Percentiles rank a stretch among this genome's conserved stretches.
These are phyloP conservation scores for Rhinoptilus africanus DNA, from an alignment of 2,113 vertebrate genomes.

Conservation along the genomic window DNA sequence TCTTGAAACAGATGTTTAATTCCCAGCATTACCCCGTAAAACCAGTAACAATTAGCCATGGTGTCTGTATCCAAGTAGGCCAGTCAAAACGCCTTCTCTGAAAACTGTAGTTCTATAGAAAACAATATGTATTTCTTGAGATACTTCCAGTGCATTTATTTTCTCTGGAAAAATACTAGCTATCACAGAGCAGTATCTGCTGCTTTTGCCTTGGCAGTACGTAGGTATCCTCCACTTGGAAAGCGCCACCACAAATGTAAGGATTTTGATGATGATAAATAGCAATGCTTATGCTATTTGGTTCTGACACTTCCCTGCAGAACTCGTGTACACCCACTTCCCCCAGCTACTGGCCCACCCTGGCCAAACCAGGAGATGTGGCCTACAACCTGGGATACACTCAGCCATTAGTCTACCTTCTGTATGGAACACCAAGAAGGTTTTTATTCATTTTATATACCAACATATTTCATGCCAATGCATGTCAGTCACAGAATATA, in stretches of 20 bases:
- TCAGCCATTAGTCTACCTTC: neutral
- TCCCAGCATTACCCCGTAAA: neutral
- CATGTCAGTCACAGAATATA: neutral
- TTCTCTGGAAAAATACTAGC: neutral
- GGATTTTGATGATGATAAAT: neutral
- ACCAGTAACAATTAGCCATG: neutral
- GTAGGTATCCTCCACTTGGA: neutral
- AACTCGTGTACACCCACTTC: fast-evolving
- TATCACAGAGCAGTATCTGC: neutral
- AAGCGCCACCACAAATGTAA: neutral
- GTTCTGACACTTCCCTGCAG: neutral
- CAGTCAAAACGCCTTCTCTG: neutral
- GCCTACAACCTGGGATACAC: neutral
- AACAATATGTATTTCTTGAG: neutral
- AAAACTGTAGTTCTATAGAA: neutral
- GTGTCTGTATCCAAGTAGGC: neutral
- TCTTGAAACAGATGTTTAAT: neutral
- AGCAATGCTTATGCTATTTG: neutral
- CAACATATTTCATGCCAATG: neutral
- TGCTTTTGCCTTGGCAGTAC: neutral
- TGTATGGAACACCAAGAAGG: neutral
- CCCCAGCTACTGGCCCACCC: neutral
- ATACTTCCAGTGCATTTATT: neutral
- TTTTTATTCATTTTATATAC: neutral
- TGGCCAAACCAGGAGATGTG: neutral